Conservation (phyloP, 2,113 vertebrate species). For the Callipepla californica region DNA sequence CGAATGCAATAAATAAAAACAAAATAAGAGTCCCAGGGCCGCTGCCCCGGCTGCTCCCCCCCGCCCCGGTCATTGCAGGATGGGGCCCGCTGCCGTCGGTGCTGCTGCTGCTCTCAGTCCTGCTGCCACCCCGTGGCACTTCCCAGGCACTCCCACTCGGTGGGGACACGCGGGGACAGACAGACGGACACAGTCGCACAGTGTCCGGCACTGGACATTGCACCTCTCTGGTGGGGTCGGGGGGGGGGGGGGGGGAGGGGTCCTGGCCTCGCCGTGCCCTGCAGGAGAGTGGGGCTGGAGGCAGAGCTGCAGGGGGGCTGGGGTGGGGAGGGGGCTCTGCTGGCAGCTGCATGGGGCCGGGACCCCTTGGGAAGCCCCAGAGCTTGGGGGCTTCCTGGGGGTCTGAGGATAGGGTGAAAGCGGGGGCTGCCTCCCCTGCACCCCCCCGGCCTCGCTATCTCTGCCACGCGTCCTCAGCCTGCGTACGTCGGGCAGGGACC, state of each 20-base stretch:
- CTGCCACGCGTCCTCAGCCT: slow-evolving; percentile 83
- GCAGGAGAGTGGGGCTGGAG: neutral
- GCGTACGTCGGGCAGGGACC: slow-evolving; percentile 67
- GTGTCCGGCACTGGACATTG: rapidly evolving
- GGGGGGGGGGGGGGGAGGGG: too few species aligned
- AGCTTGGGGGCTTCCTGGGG: neutral
- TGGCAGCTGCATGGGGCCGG: neutral
- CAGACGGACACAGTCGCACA: neutral
- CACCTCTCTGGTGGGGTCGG: neutral
- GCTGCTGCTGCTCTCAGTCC: slow-evolving; percentile 21
- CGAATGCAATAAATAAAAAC: slow-evolving; percentile 37
- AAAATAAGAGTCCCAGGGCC: neutral
- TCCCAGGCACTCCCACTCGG: neutral
- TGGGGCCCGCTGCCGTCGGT: neutral
- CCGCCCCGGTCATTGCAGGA: neutral
- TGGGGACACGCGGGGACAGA: neutral
- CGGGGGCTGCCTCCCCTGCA: neutral
- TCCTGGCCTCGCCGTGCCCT: neutral
- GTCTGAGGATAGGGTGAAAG: neutral
- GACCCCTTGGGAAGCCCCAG: neutral
- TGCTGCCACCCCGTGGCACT: slow-evolving; percentile 60
- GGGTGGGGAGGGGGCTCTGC: neutral
- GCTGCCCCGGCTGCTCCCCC: neutral
- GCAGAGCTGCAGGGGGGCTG: neutral
- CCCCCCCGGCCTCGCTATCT: slow-evolving; percentile 78